These are phyloP conservation scores for Pocillopora grandis DNA, from an alignment of 92 coral and sea anemone species.

Conservation along the genomic window DNA sequence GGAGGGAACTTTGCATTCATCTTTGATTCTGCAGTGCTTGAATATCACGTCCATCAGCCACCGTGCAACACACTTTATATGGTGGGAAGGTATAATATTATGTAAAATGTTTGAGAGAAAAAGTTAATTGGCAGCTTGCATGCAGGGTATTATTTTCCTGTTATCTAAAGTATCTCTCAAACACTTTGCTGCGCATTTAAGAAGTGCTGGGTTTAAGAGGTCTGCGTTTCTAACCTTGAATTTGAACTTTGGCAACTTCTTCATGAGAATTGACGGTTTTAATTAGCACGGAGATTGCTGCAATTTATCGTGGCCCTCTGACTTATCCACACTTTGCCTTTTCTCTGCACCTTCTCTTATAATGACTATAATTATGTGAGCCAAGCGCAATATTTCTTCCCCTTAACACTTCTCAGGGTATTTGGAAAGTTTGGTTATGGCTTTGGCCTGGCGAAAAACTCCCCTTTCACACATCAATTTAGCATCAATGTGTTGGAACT, in stretches of 20 bases:
- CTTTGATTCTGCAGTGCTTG: conserved; percentile 63
- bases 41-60: conserved; percentile 50
- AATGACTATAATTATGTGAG: neutral
- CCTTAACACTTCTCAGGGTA: conserved; percentile 32
- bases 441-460: conserved; percentile 67
- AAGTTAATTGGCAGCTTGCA: too few species aligned
- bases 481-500: conserved; percentile 71
- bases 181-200: too few species aligned
- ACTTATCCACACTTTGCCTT: neutral
- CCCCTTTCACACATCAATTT: conserved; percentile 76
- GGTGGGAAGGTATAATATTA: conserved; percentile 47
- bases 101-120: neutral
- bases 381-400: neutral
- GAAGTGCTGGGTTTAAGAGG: too few species aligned
- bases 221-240: too few species aligned
- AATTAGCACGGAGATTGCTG: too few species aligned
- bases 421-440: conserved; percentile 82
- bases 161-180: too few species aligned
- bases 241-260: too few species aligned
- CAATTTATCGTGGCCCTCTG: too few species aligned
- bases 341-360: neutral
- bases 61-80: conserved; percentile 72
- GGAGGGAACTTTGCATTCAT: conserved; percentile 61
- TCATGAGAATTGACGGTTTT: too few species aligned
- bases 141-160: too few species aligned